Conservation (phyloP, 2,113 vertebrate genomes). For the Eurystomus gularis region DNA sequence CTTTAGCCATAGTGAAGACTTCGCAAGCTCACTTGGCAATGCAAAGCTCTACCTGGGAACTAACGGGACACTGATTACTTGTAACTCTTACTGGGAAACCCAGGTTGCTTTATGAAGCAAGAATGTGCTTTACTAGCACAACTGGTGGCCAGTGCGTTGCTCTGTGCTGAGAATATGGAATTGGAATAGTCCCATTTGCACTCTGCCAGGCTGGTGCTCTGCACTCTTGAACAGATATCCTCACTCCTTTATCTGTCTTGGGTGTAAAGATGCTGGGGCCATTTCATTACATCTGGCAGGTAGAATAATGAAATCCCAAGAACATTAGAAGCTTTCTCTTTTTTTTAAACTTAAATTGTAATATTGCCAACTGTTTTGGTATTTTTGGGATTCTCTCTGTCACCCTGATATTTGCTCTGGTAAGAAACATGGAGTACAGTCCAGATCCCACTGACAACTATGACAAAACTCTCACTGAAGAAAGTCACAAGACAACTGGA, state of each 20-base stretch:
- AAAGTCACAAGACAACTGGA: not conserved
- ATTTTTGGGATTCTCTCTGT: not conserved
- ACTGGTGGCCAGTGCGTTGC: not conserved
- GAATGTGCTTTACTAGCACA: not conserved
- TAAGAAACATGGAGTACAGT: not conserved
- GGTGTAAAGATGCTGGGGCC: not conserved
- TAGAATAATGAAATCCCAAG: not conserved
- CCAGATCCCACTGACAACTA: not conserved
- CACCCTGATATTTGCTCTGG: not conserved
- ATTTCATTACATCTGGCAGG: not conserved
- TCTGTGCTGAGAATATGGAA: not conserved
- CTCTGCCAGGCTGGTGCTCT: not conserved
- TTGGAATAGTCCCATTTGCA: not conserved
- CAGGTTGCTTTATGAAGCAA: not conserved
- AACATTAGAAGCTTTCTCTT: not conserved
- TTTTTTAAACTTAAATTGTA: not conserved
- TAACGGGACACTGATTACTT: not conserved
- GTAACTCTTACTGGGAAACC: not conserved
- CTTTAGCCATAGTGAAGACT: not conserved
- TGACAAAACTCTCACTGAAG: not conserved
- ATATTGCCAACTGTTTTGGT: not conserved
- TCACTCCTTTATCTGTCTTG: not conserved
- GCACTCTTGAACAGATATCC: not conserved
- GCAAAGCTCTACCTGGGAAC: not conserved
- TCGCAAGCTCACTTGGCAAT: too few relatives aligned